Conservation (phyloP, 2,113 vertebrate genomes). For the Hyla sarda region DNA sequence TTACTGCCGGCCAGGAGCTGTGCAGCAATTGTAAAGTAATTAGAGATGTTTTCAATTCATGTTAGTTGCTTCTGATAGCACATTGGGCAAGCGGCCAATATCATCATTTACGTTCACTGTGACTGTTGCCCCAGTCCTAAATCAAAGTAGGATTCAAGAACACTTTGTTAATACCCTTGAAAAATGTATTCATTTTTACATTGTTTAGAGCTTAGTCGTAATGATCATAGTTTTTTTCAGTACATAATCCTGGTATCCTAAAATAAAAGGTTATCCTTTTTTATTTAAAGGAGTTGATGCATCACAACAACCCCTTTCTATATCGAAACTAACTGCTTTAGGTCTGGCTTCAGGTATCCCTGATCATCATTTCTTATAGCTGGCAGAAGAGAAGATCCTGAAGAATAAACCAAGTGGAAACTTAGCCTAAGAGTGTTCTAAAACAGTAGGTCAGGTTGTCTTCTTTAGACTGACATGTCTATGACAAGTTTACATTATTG, state of each 20-base stretch:
- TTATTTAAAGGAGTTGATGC: too few relatives aligned
- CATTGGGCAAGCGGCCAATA: constrained; percentile 23
- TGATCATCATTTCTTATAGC: too few relatives aligned
- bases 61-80: constrained; percentile 30
- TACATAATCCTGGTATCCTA: not conserved
- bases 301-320: too few relatives aligned
- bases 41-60: constrained; percentile 41
- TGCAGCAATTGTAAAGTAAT: constrained; percentile 32
- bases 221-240: not conserved
- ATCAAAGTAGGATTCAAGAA: constrained; percentile 30
- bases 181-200: not conserved
- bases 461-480: too few relatives aligned
- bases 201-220: not conserved
- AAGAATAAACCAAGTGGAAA: too few relatives aligned
- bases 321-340: too few relatives aligned
- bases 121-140: constrained; percentile 10
- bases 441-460: too few relatives aligned
- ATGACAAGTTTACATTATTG: too few relatives aligned
- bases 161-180: constrained; percentile 6
- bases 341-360: too few relatives aligned
- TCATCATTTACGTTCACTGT: constrained; percentile 25
- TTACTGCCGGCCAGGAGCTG: constrained; percentile 18
- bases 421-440: too few relatives aligned
- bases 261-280: too few relatives aligned
- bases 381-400: too few relatives aligned